A percentile compares a stretch with the other conserved stretches of the same genome.
These are phyloP conservation scores for Petrosia ficiformis DNA, from an alignment of 37 sponge, comb jelly and placozoan genomes.

Conservation along the genomic window DNA sequence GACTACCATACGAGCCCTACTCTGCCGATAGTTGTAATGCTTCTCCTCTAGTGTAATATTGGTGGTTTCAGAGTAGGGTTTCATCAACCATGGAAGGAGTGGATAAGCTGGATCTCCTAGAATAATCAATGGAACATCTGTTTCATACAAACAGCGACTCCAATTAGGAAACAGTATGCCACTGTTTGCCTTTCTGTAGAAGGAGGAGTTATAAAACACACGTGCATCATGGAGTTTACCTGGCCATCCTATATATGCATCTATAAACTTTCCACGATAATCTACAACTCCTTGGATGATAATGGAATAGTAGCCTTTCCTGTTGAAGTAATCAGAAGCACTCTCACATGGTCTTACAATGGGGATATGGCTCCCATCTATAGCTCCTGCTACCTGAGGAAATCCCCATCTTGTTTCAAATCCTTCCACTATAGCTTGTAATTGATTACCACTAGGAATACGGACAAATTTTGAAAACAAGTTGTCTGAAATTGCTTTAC, in stretches of 20 bases:
- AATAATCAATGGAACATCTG: conserved; percentile 21
- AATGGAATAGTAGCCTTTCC: conserved; percentile 35
- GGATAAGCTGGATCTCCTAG: conserved; percentile 63
- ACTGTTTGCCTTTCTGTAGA: conserved; percentile 9
- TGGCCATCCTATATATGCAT: conserved; percentile 16
- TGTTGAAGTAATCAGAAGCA: conserved; percentile 38
- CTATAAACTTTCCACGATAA: background rate
- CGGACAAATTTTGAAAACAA: conserved; percentile 6
- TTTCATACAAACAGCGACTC: conserved; percentile 6
- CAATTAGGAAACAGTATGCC: conserved; percentile 22
- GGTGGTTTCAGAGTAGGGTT: conserved; percentile 33
- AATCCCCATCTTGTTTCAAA: conserved; percentile 26
- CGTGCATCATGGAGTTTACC: conserved; percentile 37
- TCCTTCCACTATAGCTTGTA: conserved; percentile 18
- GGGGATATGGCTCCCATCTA: conserved; percentile 44
- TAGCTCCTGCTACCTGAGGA: conserved; percentile 34
- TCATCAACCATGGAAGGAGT: conserved; percentile 44
- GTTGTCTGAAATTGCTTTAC: conserved; percentile 16
- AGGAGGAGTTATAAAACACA: conserved; percentile 26
- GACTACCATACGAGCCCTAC: conserved; percentile 50
- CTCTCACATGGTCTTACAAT: conserved; percentile 19
- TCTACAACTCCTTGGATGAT: conserved; percentile 35
- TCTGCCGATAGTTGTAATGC: conserved; percentile 39
- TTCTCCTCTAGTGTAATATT: background rate
- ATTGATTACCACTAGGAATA: background rate